Percentiles rank a stretch among this genome's conserved stretches.
Evolutionary conservation across 64 coral and sea anemone species (phyloP).

Genomic region (Montipora foliosa): DNA sequence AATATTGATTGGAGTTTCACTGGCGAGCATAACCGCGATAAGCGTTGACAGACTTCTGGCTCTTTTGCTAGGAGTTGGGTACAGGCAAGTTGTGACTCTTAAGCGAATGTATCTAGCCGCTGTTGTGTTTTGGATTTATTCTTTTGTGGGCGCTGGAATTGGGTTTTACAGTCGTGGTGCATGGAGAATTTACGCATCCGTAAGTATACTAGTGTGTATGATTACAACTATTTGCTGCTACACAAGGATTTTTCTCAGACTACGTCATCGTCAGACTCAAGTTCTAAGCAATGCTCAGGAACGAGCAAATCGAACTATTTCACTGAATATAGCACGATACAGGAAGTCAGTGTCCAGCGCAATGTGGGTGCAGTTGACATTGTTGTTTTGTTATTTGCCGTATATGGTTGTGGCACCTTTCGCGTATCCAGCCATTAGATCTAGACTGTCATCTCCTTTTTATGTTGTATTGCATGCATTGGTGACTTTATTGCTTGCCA

Average conservation of each 20-base stretch:
- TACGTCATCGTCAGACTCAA: not conserved
- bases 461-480: no score
- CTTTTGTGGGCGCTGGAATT: no score
- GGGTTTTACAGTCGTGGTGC: no score
- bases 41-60: not conserved
- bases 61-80: not conserved
- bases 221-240: no score
- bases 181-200: no score
- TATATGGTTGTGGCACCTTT: not conserved
- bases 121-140: not conserved
- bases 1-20: no score
- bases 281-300: not conserved
- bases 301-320: not conserved
- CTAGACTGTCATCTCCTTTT: no score
- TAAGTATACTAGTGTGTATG: no score
- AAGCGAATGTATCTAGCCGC: not conserved
- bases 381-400: not conserved
- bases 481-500: no score
- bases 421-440: no score
- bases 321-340: not conserved
- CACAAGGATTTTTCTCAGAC: not conserved
- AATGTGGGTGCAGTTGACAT: not conserved
- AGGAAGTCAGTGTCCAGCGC: not conserved
- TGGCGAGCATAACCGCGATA: no score
- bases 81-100: not conserved